Conservation (phyloP, 2,797 vertebrate genomes). For the Cercopithecus diana region DNA sequence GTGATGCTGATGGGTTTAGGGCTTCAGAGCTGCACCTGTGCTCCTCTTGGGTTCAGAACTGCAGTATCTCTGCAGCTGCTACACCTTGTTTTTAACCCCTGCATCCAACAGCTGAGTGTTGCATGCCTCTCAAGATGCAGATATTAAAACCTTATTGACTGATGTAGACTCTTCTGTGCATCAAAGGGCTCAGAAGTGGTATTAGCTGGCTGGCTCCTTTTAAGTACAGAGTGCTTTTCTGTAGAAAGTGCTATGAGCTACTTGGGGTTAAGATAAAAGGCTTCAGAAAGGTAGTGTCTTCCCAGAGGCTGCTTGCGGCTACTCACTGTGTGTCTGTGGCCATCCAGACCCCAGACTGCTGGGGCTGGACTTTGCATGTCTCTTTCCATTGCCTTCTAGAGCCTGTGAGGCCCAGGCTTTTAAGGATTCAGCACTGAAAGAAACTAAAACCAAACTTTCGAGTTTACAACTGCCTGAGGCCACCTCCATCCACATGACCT, state of each 20-base stretch:
- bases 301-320: not conserved
- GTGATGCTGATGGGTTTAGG: not conserved
- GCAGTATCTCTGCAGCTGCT: not conserved
- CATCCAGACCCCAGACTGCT: not conserved
- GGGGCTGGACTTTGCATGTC: not conserved
- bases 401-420: not conserved
- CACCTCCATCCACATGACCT: not conserved
- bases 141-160: conserved; percentile 48
- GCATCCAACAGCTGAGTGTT: not conserved
- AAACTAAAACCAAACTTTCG: not conserved
- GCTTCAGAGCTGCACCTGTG: accelerated
- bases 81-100: not conserved
- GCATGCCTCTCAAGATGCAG: not conserved
- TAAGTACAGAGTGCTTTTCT: conserved; percentile 61
- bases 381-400: not conserved
- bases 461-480: not conserved
- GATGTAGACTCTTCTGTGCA: not conserved
- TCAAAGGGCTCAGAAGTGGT: conserved; percentile 55
- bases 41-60: not conserved
- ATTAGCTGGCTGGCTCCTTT: conserved; percentile 12
- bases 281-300: conserved; percentile 28
- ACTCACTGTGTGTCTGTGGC: not conserved
- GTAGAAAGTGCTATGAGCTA: conserved; percentile 28
- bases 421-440: not conserved
- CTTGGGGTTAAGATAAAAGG: conserved; percentile 69